phyloP scores from a whole-genome alignment of 2,113 vertebrate species.

The Pangasianodon hypophthalmus region DNA sequence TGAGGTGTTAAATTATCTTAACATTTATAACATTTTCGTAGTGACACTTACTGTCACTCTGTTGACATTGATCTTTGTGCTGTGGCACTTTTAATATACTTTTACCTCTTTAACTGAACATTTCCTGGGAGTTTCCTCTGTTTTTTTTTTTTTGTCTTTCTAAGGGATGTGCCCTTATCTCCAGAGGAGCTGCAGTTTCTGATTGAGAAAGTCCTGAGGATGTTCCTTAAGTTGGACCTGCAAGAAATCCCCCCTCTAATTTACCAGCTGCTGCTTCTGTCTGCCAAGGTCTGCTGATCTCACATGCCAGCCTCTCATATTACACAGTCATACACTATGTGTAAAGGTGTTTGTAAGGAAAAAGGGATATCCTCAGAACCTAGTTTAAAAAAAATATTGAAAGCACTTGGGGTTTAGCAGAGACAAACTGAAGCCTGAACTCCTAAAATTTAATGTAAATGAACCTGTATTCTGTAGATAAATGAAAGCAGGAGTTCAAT shows the following conservation, averaged over 20 bases:
- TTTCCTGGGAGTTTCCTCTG: not conserved
- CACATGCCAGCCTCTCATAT: not conserved
- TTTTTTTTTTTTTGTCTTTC: conserved; percentile 5
- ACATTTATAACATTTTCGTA: not conserved
- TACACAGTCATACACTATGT: not conserved
- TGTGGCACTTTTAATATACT: not conserved
- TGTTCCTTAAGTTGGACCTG: conserved; percentile 87
- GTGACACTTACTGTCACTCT: not conserved
- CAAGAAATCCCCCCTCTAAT: conserved; percentile 94
- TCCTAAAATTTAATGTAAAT: not conserved
- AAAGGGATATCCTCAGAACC: not conserved
- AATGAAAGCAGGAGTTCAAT: not conserved
- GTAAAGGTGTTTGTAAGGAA: not conserved
- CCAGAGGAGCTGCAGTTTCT: conserved; percentile 88
- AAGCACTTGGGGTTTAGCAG: not conserved
- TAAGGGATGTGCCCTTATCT: conserved; percentile 87
- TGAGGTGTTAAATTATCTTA: not conserved
- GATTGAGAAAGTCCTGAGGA: conserved; percentile 85
- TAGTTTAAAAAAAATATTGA: not conserved
- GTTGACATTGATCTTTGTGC: not conserved
- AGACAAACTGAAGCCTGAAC: not conserved
- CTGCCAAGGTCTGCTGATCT: conserved; percentile 81
- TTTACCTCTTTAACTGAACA: not conserved
- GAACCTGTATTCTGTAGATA: not conserved
- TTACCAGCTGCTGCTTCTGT: conserved; percentile 92